phyloP scores from a whole-genome alignment of 2,113 vertebrate species.

The Grammomys surdaster region DNA sequence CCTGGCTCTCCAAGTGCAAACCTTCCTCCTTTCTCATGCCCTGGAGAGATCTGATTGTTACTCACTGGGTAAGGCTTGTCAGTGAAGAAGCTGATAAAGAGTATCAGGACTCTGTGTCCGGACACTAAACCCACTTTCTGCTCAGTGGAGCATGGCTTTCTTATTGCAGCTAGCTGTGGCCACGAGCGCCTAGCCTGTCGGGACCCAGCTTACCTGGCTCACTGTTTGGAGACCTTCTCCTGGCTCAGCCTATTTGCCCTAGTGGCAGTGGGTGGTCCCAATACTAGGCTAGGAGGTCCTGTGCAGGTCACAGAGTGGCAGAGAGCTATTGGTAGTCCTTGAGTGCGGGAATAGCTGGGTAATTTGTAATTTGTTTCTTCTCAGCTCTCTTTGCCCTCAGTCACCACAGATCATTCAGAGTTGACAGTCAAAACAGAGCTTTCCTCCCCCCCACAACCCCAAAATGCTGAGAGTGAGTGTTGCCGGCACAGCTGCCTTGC shows the following conservation, averaged over 20 bases:
- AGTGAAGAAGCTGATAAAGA: background rate
- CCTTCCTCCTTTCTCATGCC: fast-evolving
- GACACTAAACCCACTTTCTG: background rate
- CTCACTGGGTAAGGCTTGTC: background rate
- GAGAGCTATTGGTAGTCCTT: background rate
- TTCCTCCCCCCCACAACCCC: no score
- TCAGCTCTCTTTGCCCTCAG: background rate
- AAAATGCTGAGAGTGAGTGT: background rate
- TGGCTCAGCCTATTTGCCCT: background rate
- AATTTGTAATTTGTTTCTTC: background rate
- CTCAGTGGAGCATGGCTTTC: background rate
- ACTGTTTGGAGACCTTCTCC: background rate
- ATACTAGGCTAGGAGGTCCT: background rate
- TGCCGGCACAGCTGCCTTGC: background rate
- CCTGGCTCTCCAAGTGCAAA: background rate
- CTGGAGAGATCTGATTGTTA: background rate
- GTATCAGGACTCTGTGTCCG: background rate
- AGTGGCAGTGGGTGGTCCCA: background rate
- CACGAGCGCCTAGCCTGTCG: background rate
- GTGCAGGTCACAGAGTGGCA: background rate
- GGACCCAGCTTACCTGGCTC: background rate
- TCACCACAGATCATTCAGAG: background rate
- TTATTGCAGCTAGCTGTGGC: background rate
- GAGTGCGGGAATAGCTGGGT: background rate
- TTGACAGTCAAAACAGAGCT: background rate